These are phyloP conservation scores for Microhierax caerulescens DNA, from an alignment of 2,797 vertebrate genomes.

Conservation along the genomic window DNA sequence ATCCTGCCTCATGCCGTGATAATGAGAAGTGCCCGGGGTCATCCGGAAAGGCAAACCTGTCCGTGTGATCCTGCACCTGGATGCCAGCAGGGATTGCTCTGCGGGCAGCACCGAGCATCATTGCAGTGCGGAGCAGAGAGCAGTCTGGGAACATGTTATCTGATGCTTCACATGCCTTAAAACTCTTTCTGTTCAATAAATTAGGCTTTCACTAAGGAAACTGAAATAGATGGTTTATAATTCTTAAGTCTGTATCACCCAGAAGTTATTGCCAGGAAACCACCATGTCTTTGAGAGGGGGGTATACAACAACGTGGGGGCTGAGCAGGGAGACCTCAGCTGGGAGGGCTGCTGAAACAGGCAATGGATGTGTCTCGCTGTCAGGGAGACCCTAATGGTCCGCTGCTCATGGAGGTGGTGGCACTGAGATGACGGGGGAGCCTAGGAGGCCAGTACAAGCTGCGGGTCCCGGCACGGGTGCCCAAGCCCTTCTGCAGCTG, in stretches of 20 bases:
- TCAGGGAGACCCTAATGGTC: neutral
- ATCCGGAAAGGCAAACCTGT: neutral
- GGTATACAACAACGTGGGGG: accelerated
- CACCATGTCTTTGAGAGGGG: neutral
- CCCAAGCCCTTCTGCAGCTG: neutral
- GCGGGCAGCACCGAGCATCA: neutral
- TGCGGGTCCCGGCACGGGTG: neutral
- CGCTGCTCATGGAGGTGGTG: neutral
- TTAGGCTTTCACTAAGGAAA: neutral
- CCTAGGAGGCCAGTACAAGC: neutral
- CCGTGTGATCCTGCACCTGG: neutral
- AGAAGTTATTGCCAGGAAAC: neutral
- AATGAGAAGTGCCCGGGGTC: neutral
- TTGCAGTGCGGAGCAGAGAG: neutral
- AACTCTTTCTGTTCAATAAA: neutral
- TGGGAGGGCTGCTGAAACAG: neutral
- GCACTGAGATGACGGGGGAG: neutral
- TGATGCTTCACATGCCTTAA: neutral
- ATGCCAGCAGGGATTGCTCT: neutral
- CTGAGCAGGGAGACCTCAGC: neutral
- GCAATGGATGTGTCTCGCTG: neutral
- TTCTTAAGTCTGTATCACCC: neutral
- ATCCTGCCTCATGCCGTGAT: neutral
- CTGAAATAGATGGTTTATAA: neutral
- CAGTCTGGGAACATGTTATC: neutral